phyloP scores from a whole-genome alignment of 2,888 invertebrate species.

The Acrobasis suavella region DNA sequence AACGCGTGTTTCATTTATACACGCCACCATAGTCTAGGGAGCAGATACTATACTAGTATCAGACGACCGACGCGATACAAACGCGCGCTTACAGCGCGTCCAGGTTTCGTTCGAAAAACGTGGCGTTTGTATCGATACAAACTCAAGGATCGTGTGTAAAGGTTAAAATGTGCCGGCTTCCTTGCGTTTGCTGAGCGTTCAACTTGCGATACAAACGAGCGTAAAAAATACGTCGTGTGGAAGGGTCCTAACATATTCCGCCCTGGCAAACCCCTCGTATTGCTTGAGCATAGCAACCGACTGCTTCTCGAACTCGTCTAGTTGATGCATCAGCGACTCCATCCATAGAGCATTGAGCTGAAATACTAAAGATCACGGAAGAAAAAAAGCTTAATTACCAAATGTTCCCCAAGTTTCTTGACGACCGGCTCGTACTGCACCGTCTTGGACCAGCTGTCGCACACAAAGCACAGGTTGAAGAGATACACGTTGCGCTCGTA shows the following conservation, averaged over 20 bases:
- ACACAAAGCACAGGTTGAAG: constrained; percentile 97
- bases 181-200: no score
- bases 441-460: constrained; percentile 93
- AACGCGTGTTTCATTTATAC: no score
- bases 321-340: constrained; percentile 86
- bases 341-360: constrained; percentile 88
- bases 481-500: constrained; percentile 97
- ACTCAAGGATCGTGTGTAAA: no score
- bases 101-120: no score
- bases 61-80: no score
- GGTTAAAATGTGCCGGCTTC: no score
- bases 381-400: constrained; percentile 80
- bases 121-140: no score
- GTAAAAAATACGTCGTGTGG: no score
- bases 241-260: constrained; percentile 21
- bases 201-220: no score
- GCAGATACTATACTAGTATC: no score
- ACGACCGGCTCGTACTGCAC: constrained; percentile 97
- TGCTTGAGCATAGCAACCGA: constrained; percentile 82
- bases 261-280: constrained; percentile 87
- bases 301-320: constrained; percentile 83
- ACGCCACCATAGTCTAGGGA: no score
- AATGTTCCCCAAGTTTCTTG: constrained; percentile 95
- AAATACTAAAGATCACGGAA: constrained; percentile 74
- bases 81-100: no score